Evolutionary conservation across 1,140 invertebrate genomes (phyloP).

Genomic region (Myzus persicae): DNA sequence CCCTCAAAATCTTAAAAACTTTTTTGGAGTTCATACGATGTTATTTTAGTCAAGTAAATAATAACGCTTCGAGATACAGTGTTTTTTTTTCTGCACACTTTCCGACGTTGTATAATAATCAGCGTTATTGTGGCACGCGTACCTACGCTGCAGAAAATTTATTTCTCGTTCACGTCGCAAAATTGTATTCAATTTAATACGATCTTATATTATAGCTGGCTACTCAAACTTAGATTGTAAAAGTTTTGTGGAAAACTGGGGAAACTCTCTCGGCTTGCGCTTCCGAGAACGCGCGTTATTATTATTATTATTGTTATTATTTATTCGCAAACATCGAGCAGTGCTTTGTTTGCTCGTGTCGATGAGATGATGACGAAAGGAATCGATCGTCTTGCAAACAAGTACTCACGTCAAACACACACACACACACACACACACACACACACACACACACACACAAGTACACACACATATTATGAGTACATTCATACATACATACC

Average conservation of each 20-base stretch:
- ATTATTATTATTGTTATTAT: constrained; percentile 21
- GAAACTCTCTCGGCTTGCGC: background rate
- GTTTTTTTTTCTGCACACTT: background rate
- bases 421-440: background rate
- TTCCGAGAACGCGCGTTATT: background rate
- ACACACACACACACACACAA: background rate
- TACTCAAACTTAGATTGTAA: constrained; percentile 9
- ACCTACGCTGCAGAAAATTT: constrained; percentile 14
- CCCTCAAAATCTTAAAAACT: background rate
- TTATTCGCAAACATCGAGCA: constrained; percentile 11
- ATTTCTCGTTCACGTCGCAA: background rate
- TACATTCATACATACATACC: too few relatives aligned
- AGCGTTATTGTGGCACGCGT: background rate
- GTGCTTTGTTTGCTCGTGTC: background rate
- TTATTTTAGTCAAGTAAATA: background rate
- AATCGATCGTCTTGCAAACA: background rate
- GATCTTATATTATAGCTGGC: background rate
- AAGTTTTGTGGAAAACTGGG: background rate
- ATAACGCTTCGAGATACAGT: background rate
- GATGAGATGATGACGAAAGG: background rate
- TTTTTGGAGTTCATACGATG: background rate
- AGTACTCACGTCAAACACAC: background rate
- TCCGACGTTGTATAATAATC: background rate
- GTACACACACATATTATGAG: too few relatives aligned
- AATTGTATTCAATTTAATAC: constrained; percentile 19